Evolutionary conservation across 2,113 vertebrate species (phyloP).

Genomic region (Carassius gibelio): DNA sequence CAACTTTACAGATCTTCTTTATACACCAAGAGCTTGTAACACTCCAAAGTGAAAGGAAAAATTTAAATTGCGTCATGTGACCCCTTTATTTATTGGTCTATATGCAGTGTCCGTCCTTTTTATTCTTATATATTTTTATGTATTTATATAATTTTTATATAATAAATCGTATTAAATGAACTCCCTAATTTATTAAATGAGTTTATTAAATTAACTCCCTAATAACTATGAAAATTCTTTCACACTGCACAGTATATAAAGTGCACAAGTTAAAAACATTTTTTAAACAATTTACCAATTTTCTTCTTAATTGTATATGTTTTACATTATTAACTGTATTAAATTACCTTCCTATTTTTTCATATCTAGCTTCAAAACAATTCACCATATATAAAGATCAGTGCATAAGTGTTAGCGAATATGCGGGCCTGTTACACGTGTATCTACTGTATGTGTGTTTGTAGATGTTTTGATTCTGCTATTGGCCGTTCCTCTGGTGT

Average conservation of each 20-base stretch:
- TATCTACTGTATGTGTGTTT: constrained; percentile 17
- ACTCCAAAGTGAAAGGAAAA: too few relatives aligned
- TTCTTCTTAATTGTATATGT: neutral
- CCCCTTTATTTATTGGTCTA: neutral
- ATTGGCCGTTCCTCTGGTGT: constrained; percentile 35
- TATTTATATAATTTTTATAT: neutral
- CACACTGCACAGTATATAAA: neutral
- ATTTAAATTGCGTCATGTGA: too few relatives aligned
- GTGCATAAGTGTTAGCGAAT: constrained; percentile 14
- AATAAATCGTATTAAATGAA: neutral
- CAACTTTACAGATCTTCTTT: too few relatives aligned
- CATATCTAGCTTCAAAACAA: neutral
- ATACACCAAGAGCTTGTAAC: too few relatives aligned
- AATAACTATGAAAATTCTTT: neutral
- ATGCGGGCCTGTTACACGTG: constrained; percentile 1
- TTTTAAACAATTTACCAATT: neutral
- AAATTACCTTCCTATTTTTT: neutral
- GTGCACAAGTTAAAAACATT: neutral
- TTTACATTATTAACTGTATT: neutral
- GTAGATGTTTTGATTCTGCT: constrained; percentile 33
- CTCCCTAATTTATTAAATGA: neutral
- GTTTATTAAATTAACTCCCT: neutral
- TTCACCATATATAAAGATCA: neutral
- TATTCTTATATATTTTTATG: neutral
- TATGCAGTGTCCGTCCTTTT: neutral